These are phyloP conservation scores for Parotocinclus haroldoi DNA, from an alignment of 2,797 vertebrate species.

Conservation along the genomic window DNA sequence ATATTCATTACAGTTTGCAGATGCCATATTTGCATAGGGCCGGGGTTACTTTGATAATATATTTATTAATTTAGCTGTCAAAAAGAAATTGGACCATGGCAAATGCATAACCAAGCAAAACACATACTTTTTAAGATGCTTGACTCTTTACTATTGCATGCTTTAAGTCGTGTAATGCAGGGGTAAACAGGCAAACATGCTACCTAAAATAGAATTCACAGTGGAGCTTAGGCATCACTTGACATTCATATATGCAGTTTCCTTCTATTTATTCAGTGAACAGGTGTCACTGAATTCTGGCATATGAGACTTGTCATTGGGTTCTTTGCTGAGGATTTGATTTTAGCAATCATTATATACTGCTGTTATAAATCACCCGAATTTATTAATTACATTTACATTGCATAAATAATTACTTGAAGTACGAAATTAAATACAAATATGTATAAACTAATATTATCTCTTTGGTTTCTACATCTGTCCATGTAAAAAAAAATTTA, in stretches of 20 bases:
- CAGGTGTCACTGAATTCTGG: not conserved
- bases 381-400: too few relatives aligned
- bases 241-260: slow-evolving; percentile 4
- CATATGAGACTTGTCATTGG: not conserved
- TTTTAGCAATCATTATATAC: not conserved
- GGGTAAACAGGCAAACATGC: not conserved
- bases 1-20: slow-evolving; percentile 34
- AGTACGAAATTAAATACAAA: too few relatives aligned
- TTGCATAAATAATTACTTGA: too few relatives aligned
- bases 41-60: slow-evolving; percentile 24
- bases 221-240: slow-evolving; percentile 7
- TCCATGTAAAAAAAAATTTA: too few relatives aligned
- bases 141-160: not conserved
- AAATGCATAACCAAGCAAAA: slow-evolving; percentile 18
- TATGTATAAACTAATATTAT: too few relatives aligned
- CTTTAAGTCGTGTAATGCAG: not conserved
- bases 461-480: too few relatives aligned
- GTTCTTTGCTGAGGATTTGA: not conserved
- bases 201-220: not conserved
- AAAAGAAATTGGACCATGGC: slow-evolving; percentile 10
- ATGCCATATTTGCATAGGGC: slow-evolving; percentile 24
- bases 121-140: slow-evolving; percentile 5
- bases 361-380: not conserved
- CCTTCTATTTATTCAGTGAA: not conserved
- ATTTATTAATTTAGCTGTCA: slow-evolving; percentile 28